Evolutionary conservation across 2,797 vertebrate genomes (phyloP).

Genomic region (Anolis apletophallus): DNA sequence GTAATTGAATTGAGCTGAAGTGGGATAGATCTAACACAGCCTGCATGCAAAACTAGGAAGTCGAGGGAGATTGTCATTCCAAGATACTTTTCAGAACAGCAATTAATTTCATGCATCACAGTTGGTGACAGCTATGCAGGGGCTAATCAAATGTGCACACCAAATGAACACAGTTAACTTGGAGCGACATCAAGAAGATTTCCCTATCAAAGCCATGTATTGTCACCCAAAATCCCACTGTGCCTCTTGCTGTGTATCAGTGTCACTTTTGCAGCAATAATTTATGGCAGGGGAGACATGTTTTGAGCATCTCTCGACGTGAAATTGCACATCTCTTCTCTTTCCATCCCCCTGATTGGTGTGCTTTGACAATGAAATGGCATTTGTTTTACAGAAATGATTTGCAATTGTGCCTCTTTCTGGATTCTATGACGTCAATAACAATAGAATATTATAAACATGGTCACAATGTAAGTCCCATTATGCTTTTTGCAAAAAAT

Average conservation of each 20-base stretch:
- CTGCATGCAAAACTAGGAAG: background rate
- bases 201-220: background rate
- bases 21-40: background rate
- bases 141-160: conserved; percentile 19
- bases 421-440: no score
- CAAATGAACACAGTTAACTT: conserved; percentile 10
- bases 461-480: no score
- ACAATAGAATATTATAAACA: no score
- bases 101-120: conserved; percentile 5
- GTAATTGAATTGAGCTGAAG: background rate
- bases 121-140: background rate
- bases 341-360: no score
- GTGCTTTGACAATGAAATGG: background rate
- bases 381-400: background rate
- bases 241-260: background rate
- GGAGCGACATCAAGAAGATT: background rate
- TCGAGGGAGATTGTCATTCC: conserved; percentile 4
- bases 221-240: background rate
- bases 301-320: background rate
- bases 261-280: background rate
- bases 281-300: conserved; percentile 5
- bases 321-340: background rate
- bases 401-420: background rate
- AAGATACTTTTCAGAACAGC: conserved; percentile 1
- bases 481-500: no score